Base-by-base conservation (phyloP, 1,140 invertebrate species). In the Meteorus sp. region DNA sequence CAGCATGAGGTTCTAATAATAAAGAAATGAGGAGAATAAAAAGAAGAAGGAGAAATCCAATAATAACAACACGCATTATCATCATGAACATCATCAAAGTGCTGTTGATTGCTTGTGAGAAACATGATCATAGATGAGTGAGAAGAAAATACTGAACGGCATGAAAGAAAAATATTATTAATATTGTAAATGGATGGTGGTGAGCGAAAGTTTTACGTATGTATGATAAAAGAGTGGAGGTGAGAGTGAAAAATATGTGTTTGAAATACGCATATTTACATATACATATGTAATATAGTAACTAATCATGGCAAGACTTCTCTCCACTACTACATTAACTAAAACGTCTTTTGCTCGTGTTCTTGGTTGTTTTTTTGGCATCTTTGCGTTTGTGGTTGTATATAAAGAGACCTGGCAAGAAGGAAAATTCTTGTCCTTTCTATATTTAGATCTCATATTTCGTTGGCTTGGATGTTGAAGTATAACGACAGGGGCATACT, bases 401-500 rank as follows among this genome's bases (percentile, higher is more conserved):
- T n/a, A n/a, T n/a, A n/a, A n/a, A n/a, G n/a, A n/a, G n/a, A n/a
- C n/a, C n/a, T n/a, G n/a, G n/a, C n/a, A 39, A 37, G 45, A 58
- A 58, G 45, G 55, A 58, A 58, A 58, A 58, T 58, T 58, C 56
- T 58, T 58, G 56, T 58, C 45, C 56, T 58, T 58, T 50, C 56
- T 58, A 58, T 58, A 58, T 58, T 58, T 58, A 58, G 56, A 58
- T 45, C 56, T 58, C 56, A 58, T 58, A 58, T 58, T 58, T 58
- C 48, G 56, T 58, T 41, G 45, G 45, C 22, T 50, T 25, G 56
- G 17, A n/a, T n/a, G n/a, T n/a, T n/a, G n/a, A n/a, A n/a, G n/a
- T n/a, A n/a, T n/a, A n/a, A n/a, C n/a, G n/a, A n/a, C n/a, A n/a
- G n/a, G n/a, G n/a, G 53, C 53, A 45, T 45, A 45, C 43, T 45